Base-by-base conservation (phyloP, 37 sponge, comb jelly and placozoan species). In the Sycon ciliatum region DNA sequence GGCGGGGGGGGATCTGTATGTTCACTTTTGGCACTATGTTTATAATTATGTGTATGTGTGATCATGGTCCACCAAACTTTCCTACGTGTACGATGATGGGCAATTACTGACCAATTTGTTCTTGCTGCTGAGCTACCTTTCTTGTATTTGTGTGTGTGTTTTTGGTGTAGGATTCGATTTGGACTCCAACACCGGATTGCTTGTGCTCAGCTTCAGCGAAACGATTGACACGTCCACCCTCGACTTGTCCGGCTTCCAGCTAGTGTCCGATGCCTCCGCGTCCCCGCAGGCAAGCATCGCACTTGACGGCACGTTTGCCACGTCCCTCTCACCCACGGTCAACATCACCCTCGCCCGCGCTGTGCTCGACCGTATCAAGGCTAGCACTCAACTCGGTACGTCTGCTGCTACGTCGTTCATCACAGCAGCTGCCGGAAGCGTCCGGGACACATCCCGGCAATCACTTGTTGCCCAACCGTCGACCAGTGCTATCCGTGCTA, bases 381-480 rank as follows among this genome's bases (percentile, higher is more conserved):
- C 9, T 23, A 24, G 7, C 11, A 18, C 11, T 7, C 9, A 9
- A 30, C 11, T 89, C 30, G 93, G 77, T 23, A 36, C 35, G 4
- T n/a, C 57, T n/a, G 65, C 65, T 1, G 70, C 68, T 46, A 72
- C 69, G 13, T 87, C 93, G 26, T 87, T 77, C 78, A 68, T 92
- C 23, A 67, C 83, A 20, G 37, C 82, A 23, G 73, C 40, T 30
- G 63, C 56, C 11, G 89, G 38, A 18, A 52, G 52, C 65, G 82
- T 82, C 18, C 30, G 40, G 42, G 88, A 92, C 72, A 61, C 87
- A 65, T 34, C 56, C 32, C 83, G 86, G 9, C 75, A 83, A 57
- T 74, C 76, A 65, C 73, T 82, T 26, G 77, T 80, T n/a, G 79
- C 3, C 73, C 54, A 18, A 39, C 23, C 11, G 18, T 31, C 74